Conservation (phyloP, 2,113 vertebrate genomes). For the Aspidoscelis tigris region DNA sequence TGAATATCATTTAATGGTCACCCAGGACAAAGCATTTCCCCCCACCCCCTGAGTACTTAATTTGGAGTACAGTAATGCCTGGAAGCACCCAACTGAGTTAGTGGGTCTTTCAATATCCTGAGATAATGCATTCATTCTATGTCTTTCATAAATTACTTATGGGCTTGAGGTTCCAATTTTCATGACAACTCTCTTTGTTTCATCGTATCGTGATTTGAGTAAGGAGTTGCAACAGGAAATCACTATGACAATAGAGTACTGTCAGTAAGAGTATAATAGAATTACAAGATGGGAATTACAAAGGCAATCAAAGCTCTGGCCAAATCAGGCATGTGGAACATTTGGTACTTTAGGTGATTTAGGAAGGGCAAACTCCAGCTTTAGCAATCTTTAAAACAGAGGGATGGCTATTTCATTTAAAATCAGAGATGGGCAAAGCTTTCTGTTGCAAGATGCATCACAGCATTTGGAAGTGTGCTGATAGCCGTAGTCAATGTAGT, state of each 20-base stretch:
- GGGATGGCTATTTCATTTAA: background rate
- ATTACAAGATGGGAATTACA: background rate
- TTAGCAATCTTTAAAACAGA: background rate
- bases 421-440: no score
- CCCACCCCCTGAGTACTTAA: no score
- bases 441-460: background rate
- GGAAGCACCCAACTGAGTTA: no score
- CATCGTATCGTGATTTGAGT: background rate
- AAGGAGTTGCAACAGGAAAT: background rate
- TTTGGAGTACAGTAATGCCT: no score
- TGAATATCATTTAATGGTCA: no score
- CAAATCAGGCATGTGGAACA: background rate
- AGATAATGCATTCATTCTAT: background rate
- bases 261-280: background rate
- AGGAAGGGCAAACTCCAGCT: background rate
- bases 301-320: background rate
- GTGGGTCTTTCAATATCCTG: background rate
- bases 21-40: no score
- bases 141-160: background rate
- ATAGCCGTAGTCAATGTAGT: no score
- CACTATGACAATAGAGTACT: background rate
- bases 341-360: background rate
- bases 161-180: background rate
- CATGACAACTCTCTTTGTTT: background rate
- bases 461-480: background rate